Percentiles rank a stretch among this genome's conserved stretches.
These are phyloP conservation scores for Chrosomus eos DNA, from an alignment of 2,797 vertebrate species.

Conservation along the genomic window DNA sequence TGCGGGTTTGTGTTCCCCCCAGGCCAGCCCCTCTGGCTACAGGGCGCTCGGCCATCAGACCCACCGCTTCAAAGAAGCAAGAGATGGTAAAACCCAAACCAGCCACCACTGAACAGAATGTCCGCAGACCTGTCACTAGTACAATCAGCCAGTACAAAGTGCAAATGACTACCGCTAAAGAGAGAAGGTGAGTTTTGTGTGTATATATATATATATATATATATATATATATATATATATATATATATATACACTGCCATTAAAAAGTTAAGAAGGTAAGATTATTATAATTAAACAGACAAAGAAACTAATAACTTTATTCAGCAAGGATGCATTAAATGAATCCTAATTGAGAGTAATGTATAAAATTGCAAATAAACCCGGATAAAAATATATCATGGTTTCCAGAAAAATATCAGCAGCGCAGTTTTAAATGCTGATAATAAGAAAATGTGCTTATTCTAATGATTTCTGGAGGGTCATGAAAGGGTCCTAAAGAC, in stretches of 20 bases:
- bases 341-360: not conserved
- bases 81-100: slow-evolving; percentile 61
- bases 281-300: not conserved
- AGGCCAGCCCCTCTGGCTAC: slow-evolving; percentile 33
- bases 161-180: slow-evolving; percentile 75
- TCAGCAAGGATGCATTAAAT: no score
- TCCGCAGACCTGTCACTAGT: slow-evolving; percentile 64
- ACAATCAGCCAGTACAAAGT: slow-evolving; percentile 72
- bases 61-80: slow-evolving; percentile 51
- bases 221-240: no score
- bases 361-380: not conserved
- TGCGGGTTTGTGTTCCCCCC: slow-evolving; percentile 46
- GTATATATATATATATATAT: not conserved
- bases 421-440: no score
- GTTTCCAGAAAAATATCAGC: not conserved
- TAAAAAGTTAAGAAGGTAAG: not conserved
- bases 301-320: not conserved
- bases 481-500: not conserved
- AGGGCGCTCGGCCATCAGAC: slow-evolving; percentile 52
- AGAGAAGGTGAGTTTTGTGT: slow-evolving; percentile 81
- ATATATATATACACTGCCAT: no score
- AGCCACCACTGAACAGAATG: slow-evolving; percentile 59
- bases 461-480: not conserved
- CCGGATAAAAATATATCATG: not conserved
- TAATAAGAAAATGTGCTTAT: not conserved